Evolutionary conservation across 2,113 vertebrate species (phyloP).

Genomic region (Poeciliopsis turrubarensis): DNA sequence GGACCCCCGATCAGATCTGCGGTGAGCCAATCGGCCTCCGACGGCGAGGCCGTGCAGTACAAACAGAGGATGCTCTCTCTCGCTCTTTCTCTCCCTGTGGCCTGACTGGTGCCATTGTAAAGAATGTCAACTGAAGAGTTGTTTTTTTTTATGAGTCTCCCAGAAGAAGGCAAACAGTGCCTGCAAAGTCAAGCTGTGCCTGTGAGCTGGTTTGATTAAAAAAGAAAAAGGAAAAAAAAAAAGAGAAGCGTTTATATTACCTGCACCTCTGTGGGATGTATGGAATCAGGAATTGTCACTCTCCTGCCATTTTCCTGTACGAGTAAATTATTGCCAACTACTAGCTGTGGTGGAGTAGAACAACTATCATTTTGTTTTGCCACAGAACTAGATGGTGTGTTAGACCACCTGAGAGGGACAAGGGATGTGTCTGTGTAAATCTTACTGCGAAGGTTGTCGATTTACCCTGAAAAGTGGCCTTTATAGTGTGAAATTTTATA

Average conservation of each 20-base stretch:
- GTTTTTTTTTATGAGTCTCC: slow-evolving; percentile 61
- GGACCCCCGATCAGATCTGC: slow-evolving; percentile 55
- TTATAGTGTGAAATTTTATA: slow-evolving; percentile 87
- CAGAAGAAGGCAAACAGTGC: slow-evolving; percentile 80
- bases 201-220: slow-evolving; percentile 72
- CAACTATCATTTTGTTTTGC: slow-evolving; percentile 67
- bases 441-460: slow-evolving; percentile 73
- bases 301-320: slow-evolving; percentile 78
- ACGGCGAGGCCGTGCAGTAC: slow-evolving; percentile 44
- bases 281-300: slow-evolving; percentile 75
- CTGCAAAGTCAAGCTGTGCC: slow-evolving; percentile 83
- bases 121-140: slow-evolving; percentile 81
- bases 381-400: slow-evolving; percentile 75
- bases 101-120: slow-evolving; percentile 77
- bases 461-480: slow-evolving; percentile 85
- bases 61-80: slow-evolving; percentile 61
- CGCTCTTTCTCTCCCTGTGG: slow-evolving; percentile 15
- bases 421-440: slow-evolving; percentile 78
- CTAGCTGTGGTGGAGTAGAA: slow-evolving; percentile 79
- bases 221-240: not conserved
- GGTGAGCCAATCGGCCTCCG: slow-evolving; percentile 61
- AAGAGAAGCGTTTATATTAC: slow-evolving; percentile 66
- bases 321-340: slow-evolving; percentile 80
- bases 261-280: slow-evolving; percentile 74
- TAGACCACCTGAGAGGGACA: slow-evolving; percentile 70